Evolutionary conservation across 23 tunicate genomes (phyloP).

Genomic region (Phallusia fumigata): DNA sequence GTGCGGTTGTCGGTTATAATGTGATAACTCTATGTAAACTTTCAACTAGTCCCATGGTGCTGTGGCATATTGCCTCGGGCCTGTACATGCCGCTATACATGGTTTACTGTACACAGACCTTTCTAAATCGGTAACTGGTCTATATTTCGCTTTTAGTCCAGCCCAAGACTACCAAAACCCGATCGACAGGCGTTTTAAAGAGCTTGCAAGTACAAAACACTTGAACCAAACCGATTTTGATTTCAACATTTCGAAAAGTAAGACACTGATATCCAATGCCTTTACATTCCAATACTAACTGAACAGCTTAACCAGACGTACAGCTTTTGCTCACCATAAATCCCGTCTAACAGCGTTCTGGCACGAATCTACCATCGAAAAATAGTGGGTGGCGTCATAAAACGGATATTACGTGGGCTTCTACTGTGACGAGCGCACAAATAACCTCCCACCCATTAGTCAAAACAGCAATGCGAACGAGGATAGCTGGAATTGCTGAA

Average conservation of each 20-base stretch:
- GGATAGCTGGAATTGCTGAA: too few species aligned
- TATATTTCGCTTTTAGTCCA: background rate
- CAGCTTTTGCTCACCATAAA: too few species aligned
- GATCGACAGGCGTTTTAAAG: too few species aligned
- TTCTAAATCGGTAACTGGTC: background rate
- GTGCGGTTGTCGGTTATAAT: background rate
- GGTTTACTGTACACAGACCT: conserved; percentile 10
- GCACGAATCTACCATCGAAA: background rate
- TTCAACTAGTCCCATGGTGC: background rate
- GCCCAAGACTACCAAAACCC: too few species aligned
- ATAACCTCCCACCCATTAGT: background rate
- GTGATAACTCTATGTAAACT: background rate
- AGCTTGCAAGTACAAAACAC: too few species aligned
- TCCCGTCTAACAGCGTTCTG: background rate
- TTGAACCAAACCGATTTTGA: too few species aligned
- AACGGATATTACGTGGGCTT: background rate
- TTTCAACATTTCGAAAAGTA: too few species aligned
- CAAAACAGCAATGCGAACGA: too few species aligned
- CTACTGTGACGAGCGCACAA: conserved; percentile 1
- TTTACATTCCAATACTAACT: too few species aligned
- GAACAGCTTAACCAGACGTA: too few species aligned
- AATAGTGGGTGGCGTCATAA: background rate
- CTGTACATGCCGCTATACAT: background rate
- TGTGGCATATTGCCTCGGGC: conserved; percentile 1
- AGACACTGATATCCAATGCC: too few species aligned